Percentiles rank a stretch among this genome's conserved stretches.
Conservation (phyloP, 2,888 invertebrate species). For the Tinea pellionella region DNA sequence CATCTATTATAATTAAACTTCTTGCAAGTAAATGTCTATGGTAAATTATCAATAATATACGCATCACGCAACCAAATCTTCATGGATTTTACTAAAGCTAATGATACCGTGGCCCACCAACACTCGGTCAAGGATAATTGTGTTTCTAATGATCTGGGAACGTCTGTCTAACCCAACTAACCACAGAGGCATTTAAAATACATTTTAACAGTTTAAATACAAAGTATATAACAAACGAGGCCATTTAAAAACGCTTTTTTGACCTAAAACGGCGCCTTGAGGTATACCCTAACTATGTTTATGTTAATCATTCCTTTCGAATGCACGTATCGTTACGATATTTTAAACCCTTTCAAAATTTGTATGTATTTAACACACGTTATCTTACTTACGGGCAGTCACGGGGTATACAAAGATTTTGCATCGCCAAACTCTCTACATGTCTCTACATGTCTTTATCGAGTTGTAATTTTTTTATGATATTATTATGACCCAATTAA, state of each 20-base stretch:
- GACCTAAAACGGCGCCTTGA: neutral
- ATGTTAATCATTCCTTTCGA: neutral
- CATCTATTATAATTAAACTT: too few relatives aligned
- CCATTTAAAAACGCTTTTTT: neutral
- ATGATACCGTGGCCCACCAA: conserved; percentile 7
- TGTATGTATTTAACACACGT: too few relatives aligned
- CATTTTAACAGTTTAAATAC: neutral
- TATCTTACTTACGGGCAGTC: too few relatives aligned
- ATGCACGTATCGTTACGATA: too few relatives aligned
- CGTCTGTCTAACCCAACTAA: neutral
- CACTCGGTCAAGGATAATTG: conserved; percentile 11
- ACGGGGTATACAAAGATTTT: too few relatives aligned
- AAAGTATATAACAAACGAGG: neutral
- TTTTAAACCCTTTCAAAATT: too few relatives aligned
- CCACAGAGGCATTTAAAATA: conserved; percentile 9
- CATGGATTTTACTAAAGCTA: neutral
- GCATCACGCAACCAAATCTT: conserved; percentile 3
- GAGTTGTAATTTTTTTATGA: too few relatives aligned
- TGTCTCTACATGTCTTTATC: too few relatives aligned
- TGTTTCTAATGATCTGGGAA: conserved; percentile 10
- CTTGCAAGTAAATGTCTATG: neutral
- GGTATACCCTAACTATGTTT: neutral
- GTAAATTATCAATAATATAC: neutral
- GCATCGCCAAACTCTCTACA: too few relatives aligned
- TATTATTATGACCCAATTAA: too few relatives aligned